Conservation (phyloP, 2,113 vertebrate genomes). For the Rhinichthys klamathensis region DNA sequence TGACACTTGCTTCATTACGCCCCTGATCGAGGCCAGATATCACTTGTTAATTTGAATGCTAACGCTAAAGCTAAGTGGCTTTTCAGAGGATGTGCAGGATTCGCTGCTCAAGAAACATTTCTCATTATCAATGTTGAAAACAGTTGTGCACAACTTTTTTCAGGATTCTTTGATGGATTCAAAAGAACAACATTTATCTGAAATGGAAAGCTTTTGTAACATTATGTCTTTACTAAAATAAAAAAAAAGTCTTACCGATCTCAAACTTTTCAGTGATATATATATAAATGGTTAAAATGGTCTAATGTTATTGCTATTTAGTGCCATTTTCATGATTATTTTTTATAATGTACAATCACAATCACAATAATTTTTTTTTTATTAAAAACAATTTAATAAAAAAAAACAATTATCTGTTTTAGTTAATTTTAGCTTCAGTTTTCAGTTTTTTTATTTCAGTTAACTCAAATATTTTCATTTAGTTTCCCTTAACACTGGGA, state of each 20-base stretch:
- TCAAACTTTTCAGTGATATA: no score
- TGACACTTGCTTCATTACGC: neutral
- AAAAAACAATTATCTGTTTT: neutral
- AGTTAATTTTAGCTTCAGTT: fast-evolving
- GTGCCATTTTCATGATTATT: no score
- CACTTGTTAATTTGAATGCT: neutral
- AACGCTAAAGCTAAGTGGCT: neutral
- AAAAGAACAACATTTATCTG: no score
- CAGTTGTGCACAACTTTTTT: neutral
- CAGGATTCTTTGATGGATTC: no score
- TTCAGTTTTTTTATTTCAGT: neutral
- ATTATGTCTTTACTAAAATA: no score
- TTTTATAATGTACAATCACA: no score
- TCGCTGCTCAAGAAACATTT: no score
- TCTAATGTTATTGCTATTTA: no score
- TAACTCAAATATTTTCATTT: neutral
- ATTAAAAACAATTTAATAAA: neutral
- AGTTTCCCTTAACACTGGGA: neutral
- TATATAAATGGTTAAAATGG: no score
- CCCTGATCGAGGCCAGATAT: neutral
- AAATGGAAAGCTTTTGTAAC: no score
- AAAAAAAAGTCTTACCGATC: no score
- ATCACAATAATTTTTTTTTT: no score
- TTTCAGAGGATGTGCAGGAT: neutral
- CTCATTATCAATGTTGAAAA: neutral